phyloP scores from a whole-genome alignment of 2,113 vertebrate genomes.

The Menidia beryllina region DNA sequence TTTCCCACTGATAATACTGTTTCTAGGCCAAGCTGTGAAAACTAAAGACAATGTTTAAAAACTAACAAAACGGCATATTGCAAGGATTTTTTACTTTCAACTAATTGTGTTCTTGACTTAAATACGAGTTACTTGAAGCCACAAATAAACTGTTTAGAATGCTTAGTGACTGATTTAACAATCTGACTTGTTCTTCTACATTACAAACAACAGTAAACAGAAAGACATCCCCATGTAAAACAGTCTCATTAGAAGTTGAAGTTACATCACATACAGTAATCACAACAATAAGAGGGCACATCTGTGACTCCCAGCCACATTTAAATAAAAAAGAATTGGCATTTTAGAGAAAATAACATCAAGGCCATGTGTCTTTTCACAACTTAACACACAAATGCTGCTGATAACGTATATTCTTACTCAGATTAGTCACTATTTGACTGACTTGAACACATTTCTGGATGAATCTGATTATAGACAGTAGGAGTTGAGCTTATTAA shows the following conservation, averaged over 20 bases:
- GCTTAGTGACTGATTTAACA: slow-evolving; percentile 7
- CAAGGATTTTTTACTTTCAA: neutral
- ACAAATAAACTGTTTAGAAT: slow-evolving; percentile 20
- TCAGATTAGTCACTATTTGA: slow-evolving; percentile 42
- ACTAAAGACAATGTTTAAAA: slow-evolving; percentile 3
- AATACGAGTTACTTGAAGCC: neutral
- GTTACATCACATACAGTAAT: slow-evolving; percentile 21
- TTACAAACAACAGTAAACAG: slow-evolving; percentile 18
- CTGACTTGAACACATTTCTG: neutral
- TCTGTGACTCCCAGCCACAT: slow-evolving; percentile 56
- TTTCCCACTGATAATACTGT: slow-evolving; percentile 33
- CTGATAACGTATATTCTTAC: slow-evolving; percentile 9
- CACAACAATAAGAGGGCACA: slow-evolving; percentile 52
- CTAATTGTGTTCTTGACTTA: neutral
- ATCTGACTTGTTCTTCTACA: neutral
- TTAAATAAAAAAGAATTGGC: slow-evolving; percentile 60
- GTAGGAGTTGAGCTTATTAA: neutral
- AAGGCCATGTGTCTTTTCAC: slow-evolving; percentile 33
- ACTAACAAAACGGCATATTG: slow-evolving; percentile 18
- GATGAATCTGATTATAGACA: slow-evolving; percentile 2
- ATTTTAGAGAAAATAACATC: slow-evolving; percentile 42
- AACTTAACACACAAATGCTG: slow-evolving; percentile 1
- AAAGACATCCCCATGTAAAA: neutral
- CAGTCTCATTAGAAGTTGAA: slow-evolving; percentile 35
- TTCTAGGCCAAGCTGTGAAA: slow-evolving; percentile 6